Percentiles rank a stretch among this genome's conserved stretches.
Conservation (phyloP, 2,888 invertebrate genomes). For the Metopia argyrocephala region DNA sequence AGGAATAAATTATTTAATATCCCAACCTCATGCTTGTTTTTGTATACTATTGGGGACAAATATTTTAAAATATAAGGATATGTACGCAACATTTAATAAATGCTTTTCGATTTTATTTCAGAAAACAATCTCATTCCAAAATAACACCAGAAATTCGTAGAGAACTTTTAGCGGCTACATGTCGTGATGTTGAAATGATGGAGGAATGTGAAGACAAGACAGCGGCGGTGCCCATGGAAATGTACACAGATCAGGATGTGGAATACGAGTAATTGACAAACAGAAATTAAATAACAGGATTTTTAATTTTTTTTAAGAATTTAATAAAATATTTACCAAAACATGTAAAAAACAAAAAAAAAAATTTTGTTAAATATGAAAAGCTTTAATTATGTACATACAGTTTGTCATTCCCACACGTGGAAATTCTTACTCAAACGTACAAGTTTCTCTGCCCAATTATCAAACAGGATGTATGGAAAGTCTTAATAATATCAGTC, state of each 20-base stretch:
- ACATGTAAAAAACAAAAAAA: neutral
- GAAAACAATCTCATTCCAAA: conserved; percentile 77
- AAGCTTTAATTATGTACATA: conserved; percentile 2
- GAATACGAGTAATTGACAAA: conserved; percentile 65
- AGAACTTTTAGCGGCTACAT: conserved; percentile 90
- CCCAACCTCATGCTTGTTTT: no score
- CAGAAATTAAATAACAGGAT: neutral
- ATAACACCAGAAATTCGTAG: conserved; percentile 88
- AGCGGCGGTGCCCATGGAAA: conserved; percentile 68
- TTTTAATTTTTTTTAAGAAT: no score
- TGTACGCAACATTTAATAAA: neutral
- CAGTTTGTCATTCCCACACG: no score
- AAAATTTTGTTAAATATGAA: neutral
- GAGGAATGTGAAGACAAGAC: conserved; percentile 71
- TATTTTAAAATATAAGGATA: no score
- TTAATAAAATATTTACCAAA: neutral
- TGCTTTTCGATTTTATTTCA: conserved; percentile 52
- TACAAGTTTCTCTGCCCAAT: no score
- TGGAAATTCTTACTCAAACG: no score
- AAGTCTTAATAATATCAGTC: no score
- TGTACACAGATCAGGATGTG: conserved; percentile 74
- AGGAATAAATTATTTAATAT: no score
- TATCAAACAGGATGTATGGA: no score
- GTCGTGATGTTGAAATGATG: conserved; percentile 85
- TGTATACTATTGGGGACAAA: no score